These are phyloP conservation scores for Scaptomyza pallida DNA, from an alignment of 1,140 invertebrate genomes.

Conservation along the genomic window DNA sequence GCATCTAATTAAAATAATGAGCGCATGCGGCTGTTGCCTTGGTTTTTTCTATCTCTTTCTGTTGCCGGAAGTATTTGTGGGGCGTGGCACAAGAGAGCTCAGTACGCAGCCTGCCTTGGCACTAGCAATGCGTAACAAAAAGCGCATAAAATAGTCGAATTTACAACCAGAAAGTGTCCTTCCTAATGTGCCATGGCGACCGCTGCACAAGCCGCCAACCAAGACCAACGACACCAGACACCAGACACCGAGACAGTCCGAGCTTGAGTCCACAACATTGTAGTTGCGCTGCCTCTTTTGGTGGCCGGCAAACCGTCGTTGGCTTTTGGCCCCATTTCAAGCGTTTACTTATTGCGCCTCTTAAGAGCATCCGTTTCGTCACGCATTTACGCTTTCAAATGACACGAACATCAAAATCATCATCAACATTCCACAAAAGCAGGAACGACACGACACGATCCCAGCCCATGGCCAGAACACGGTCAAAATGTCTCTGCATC, in stretches of 20 bases:
- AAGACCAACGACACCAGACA: slow-evolving; percentile 35
- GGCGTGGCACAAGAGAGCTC: slow-evolving; percentile 53
- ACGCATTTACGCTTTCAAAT: slow-evolving; percentile 74
- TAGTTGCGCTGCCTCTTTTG: slow-evolving; percentile 35
- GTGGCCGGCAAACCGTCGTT: slow-evolving; percentile 2
- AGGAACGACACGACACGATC: slow-evolving; percentile 34
- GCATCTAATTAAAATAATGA: slow-evolving; percentile 74
- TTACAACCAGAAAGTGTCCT: slow-evolving; percentile 65
- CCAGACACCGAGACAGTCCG: slow-evolving; percentile 5
- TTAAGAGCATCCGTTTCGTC: slow-evolving; percentile 77
- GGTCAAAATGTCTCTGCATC: slow-evolving; percentile 36
- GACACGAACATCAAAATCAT: slow-evolving; percentile 77
- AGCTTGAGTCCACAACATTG: slow-evolving; percentile 17
- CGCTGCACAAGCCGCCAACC: slow-evolving; percentile 30
- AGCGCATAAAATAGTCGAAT: slow-evolving; percentile 69
- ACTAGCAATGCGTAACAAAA: slow-evolving; percentile 65
- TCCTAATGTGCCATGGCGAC: slow-evolving; percentile 73
- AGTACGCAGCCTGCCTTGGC: slow-evolving; percentile 20
- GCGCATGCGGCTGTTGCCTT: slow-evolving; percentile 19
- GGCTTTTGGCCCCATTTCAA: slow-evolving; percentile 69
- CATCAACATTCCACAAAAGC: slow-evolving; percentile 65
- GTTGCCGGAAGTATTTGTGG: slow-evolving; percentile 58
- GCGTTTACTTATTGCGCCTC: slow-evolving; percentile 71
- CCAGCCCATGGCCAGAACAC: slow-evolving; percentile 14
- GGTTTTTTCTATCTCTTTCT: slow-evolving; percentile 21